These are phyloP conservation scores for Ophion slaviceki DNA, from an alignment of 2,888 invertebrate genomes.

Conservation along the genomic window DNA sequence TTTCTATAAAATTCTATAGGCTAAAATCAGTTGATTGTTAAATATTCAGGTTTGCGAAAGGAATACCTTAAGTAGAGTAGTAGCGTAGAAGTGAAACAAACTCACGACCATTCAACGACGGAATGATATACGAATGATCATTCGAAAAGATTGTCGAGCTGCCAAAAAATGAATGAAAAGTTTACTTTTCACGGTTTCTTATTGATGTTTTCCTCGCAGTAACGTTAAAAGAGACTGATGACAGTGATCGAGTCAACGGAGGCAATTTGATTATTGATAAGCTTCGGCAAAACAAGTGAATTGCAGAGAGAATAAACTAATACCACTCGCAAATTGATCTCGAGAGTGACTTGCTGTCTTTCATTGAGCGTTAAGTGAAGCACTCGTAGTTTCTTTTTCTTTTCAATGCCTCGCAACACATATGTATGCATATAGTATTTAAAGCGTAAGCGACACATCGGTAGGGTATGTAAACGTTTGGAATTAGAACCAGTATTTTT, in stretches of 20 bases:
- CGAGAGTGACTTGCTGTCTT: neutral
- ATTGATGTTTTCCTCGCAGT: neutral
- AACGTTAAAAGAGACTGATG: constrained; percentile 50
- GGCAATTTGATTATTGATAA: constrained; percentile 18
- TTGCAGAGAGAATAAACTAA: constrained; percentile 7
- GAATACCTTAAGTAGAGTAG: neutral
- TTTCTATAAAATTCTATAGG: too few relatives aligned
- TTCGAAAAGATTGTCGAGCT: neutral
- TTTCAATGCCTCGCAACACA: neutral
- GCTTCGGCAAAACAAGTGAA: constrained; percentile 10
- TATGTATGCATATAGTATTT: neutral
- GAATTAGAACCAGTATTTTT: constrained; percentile 5
- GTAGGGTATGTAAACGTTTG: neutral
- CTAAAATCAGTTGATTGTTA: too few relatives aligned
- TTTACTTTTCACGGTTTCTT: neutral
- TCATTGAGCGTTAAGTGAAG: neutral
- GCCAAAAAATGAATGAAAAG: neutral
- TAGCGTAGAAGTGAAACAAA: neutral
- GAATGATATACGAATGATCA: neutral
- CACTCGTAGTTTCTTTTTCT: neutral
- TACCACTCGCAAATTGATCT: constrained; percentile 11
- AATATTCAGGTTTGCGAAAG: too few relatives aligned
- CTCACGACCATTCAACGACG: neutral
- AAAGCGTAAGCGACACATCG: neutral
- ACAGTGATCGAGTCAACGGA: constrained; percentile 15